Conservation (phyloP, 2,113 vertebrate genomes). For the Herpailurus yagouaroundi region DNA sequence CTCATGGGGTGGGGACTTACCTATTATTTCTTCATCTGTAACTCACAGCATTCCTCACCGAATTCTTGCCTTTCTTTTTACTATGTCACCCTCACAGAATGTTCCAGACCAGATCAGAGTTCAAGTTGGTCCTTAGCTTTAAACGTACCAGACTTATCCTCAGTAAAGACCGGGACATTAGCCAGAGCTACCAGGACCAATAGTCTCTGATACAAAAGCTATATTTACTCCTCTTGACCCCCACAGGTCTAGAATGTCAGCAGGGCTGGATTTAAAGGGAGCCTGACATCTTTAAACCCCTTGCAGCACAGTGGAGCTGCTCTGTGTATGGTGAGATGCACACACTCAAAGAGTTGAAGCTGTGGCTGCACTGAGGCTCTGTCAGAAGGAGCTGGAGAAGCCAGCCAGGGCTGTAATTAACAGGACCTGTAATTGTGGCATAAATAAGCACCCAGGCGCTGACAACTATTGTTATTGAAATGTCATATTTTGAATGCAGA, state of each 20-base stretch:
- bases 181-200: neutral
- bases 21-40: neutral
- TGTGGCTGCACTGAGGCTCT: neutral
- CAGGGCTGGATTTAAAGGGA: neutral
- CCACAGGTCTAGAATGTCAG: neutral
- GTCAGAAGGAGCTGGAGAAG: constrained; percentile 53
- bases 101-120: neutral
- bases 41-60: neutral
- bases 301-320: neutral
- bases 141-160: neutral
- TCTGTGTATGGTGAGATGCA: neutral
- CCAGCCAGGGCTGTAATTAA: constrained; percentile 67
- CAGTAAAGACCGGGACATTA: neutral
- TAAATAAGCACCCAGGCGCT: constrained; percentile 65
- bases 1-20: rapidly evolving
- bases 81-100: neutral
- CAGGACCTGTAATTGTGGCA: constrained; percentile 74
- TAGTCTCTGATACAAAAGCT: neutral
- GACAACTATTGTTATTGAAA: constrained; percentile 73
- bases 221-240: neutral
- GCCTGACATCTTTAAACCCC: neutral
- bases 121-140: neutral
- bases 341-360: neutral
- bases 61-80: neutral
- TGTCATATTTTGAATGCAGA: constrained; percentile 74